Percentiles rank a stretch among this genome's conserved stretches.
Conservation (phyloP, 2,888 invertebrate genomes). For the Pasiphila rectangulata region DNA sequence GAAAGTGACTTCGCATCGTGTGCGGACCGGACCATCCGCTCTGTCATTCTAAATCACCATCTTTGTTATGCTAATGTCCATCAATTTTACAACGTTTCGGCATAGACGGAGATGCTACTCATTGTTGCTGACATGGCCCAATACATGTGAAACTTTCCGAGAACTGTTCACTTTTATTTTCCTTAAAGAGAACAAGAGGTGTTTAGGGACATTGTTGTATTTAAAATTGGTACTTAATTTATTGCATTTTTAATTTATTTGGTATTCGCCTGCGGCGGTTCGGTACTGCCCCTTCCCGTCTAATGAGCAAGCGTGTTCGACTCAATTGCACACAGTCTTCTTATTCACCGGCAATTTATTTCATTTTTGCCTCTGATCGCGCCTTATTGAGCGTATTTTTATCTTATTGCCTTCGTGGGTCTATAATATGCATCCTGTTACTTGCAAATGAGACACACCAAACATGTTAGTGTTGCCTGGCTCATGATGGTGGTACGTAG, state of each 20-base stretch:
- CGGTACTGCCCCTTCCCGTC: constrained; percentile 51
- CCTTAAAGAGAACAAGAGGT: constrained; percentile 35
- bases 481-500: constrained; percentile 65
- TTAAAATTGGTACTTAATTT: constrained; percentile 37
- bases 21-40: constrained; percentile 47
- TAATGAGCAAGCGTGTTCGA: constrained; percentile 80
- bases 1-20: constrained; percentile 67
- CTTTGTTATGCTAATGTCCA: constrained; percentile 75
- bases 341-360: constrained; percentile 80
- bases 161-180: constrained; percentile 54
- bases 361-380: constrained; percentile 80
- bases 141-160: constrained; percentile 64
- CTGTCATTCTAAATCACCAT: constrained; percentile 67
- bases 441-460: constrained; percentile 79
- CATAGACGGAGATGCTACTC: constrained; percentile 53
- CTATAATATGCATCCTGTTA: constrained; percentile 78
- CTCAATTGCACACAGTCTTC: constrained; percentile 79
- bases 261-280: constrained; percentile 33
- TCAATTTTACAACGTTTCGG: constrained; percentile 71
- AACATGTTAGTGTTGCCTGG: constrained; percentile 67
- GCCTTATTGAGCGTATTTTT: constrained; percentile 79
- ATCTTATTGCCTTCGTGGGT: constrained; percentile 78
- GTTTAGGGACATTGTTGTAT: constrained; percentile 30
- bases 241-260: constrained; percentile 39
- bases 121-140: constrained; percentile 53